Evolutionary conservation across 2,888 invertebrate species (phyloP), one percentile per base, ranked within the genome.

Genomic region (Drosophila incognita): DNA sequence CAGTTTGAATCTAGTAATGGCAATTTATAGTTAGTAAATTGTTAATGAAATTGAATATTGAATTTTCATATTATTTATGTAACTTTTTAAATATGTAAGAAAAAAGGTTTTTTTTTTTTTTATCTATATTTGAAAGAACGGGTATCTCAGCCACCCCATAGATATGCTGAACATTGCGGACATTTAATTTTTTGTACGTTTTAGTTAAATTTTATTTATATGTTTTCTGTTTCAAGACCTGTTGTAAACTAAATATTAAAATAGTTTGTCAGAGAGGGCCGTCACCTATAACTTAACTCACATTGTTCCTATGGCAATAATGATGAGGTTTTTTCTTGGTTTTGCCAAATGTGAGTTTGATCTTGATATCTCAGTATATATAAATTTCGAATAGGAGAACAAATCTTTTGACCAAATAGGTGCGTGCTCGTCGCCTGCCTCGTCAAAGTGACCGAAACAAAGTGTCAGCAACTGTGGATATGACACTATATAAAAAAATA

Each of bases 371-470:
- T n/a, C 10, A 40, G 2, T 11, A 4, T 11, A n/a, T 11, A 21
- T 1, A 11, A 0, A n/a, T n/a, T 10, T n/a, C 0, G 4, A n/a
- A n/a, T 10, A 10, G 1, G 4, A 40, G n/a, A n/a, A n/a, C n/a
- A 40, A 40, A 11, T 40, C 11, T 5, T 11, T n/a, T 2, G 2
- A 11, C 2, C n/a, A 21, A 21, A 21, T 40, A 40, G 40, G 40
- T 21, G n/a, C n/a, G 11, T 4, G 5, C n/a, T 1, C 1, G 10
- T n/a, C n/a, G n/a, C 4, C 1, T n/a, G 4, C n/a, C 38, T n/a
- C n/a, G 18, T n/a, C 40, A 11, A 11, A 11, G 42, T 42, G 42
- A 42, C 5, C n/a, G 40, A 21, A 11, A 36, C 35, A 40, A 21
- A 18, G 38, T n/a, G 4, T 40, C 10, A n/a, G 10, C 40, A 40